Evolutionary conservation across 1,140 invertebrate genomes (phyloP).

Genomic region (Cyclargus thomasi): DNA sequence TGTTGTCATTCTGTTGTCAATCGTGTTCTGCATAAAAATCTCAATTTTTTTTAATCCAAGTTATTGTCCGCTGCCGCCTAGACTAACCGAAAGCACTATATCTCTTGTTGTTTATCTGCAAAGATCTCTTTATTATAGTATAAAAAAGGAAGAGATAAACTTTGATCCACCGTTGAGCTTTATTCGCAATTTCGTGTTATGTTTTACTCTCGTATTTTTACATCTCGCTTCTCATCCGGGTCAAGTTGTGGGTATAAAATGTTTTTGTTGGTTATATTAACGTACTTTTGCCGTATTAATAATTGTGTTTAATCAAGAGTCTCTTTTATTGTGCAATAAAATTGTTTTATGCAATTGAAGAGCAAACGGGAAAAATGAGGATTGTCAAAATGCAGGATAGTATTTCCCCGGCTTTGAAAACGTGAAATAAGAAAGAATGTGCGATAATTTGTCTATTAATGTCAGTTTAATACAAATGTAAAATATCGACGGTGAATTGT

Average conservation of each 20-base stretch:
- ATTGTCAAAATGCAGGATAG: too few relatives aligned
- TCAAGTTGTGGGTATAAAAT: conserved; percentile 15
- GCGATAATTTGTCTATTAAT: too few relatives aligned
- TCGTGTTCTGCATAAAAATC: too few relatives aligned
- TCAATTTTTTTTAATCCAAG: too few relatives aligned
- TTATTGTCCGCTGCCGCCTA: too few relatives aligned
- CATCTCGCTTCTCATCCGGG: conserved; percentile 36
- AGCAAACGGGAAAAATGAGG: too few relatives aligned
- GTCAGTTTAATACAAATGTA: too few relatives aligned
- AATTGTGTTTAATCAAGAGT: neutral
- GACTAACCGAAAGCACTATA: too few relatives aligned
- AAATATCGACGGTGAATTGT: too few relatives aligned
- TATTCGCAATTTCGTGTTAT: conserved; percentile 61
- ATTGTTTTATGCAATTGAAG: neutral
- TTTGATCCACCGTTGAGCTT: conserved; percentile 31
- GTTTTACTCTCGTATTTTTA: conserved; percentile 32
- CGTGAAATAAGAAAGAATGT: too few relatives aligned
- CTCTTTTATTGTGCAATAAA: neutral
- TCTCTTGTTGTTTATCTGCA: neutral
- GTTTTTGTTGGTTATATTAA: conserved; percentile 38
- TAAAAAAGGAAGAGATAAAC: conserved; percentile 35
- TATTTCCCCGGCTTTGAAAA: too few relatives aligned
- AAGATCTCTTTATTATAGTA: neutral
- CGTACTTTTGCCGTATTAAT: conserved; percentile 9
- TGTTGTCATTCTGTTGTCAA: too few relatives aligned